These are phyloP conservation scores for Neofelis nebulosa DNA, from an alignment of 2,113 vertebrate species.

Conservation along the genomic window DNA sequence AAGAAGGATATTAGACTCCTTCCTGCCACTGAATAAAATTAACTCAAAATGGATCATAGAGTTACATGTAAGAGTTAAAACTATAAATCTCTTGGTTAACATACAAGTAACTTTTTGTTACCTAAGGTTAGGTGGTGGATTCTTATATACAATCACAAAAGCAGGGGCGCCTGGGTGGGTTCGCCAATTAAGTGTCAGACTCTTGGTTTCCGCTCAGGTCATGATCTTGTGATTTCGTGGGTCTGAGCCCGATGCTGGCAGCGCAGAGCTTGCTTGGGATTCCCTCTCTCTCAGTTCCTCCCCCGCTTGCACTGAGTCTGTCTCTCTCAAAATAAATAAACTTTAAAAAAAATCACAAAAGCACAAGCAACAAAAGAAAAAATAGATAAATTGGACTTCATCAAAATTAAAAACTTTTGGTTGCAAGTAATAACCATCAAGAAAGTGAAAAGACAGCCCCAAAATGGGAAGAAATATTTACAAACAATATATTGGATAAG, in stretches of 20 bases:
- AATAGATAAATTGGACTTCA: neutral
- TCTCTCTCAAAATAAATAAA: no score
- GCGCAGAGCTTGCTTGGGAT: no score
- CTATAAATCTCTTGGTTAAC: constrained; percentile 19
- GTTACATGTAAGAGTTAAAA: constrained; percentile 8
- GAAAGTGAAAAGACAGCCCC: constrained; percentile 23
- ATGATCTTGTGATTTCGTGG: no score
- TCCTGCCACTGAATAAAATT: constrained; percentile 1
- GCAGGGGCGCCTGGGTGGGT: neutral
- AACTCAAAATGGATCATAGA: neutral
- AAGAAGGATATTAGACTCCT: neutral
- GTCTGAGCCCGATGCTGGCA: no score
- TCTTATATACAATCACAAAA: constrained; percentile 36
- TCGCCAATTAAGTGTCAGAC: no score
- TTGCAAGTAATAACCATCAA: neutral
- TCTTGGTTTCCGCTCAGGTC: no score
- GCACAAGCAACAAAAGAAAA: neutral
- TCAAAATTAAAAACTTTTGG: neutral
- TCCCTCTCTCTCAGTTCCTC: no score
- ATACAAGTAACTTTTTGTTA: constrained; percentile 19
- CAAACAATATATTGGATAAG: constrained; percentile 20
- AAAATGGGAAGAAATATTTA: neutral
- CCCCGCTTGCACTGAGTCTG: no score
- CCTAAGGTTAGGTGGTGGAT: neutral
- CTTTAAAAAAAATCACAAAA: neutral